Conservation (phyloP, 2,797 vertebrate species). For the Remorina albescens region DNA sequence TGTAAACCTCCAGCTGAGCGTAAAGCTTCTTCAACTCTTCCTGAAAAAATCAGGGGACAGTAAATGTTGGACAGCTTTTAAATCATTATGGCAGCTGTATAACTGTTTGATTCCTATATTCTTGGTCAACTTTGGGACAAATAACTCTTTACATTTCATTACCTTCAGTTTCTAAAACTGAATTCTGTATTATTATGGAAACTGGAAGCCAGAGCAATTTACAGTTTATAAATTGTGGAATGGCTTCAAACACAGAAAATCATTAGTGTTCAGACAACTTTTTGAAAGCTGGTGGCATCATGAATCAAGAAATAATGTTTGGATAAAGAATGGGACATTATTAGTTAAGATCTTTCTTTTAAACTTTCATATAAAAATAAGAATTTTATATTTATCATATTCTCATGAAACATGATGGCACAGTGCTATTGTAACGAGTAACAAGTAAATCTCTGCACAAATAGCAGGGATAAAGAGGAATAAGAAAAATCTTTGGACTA, state of each 20-base stretch:
- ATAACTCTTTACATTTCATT: not conserved
- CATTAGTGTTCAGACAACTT: no score
- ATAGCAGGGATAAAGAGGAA: not conserved
- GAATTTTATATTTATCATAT: not conserved
- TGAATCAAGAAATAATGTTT: not conserved
- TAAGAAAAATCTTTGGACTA: not conserved
- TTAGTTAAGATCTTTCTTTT: not conserved
- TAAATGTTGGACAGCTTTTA: not conserved
- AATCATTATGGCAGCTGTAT: not conserved
- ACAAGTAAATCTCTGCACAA: not conserved
- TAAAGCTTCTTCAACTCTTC: slow-evolving; percentile 98
- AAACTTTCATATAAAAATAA: not conserved
- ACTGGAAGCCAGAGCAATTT: not conserved
- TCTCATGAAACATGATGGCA: not conserved
- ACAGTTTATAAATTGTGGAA: not conserved
- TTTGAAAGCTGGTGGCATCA: no score
- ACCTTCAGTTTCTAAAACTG: not conserved
- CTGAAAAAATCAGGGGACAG: slow-evolving; percentile 70
- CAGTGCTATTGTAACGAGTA: not conserved
- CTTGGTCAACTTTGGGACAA: not conserved
- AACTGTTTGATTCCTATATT: not conserved
- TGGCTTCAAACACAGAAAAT: no score
- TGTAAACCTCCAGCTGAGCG: slow-evolving; percentile 95
- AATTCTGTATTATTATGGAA: not conserved
- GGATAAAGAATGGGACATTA: not conserved